Base-by-base conservation (phyloP, 30 jellyfish, hydroid and myxozoan genomes). In the Cassiopea xamachana region DNA sequence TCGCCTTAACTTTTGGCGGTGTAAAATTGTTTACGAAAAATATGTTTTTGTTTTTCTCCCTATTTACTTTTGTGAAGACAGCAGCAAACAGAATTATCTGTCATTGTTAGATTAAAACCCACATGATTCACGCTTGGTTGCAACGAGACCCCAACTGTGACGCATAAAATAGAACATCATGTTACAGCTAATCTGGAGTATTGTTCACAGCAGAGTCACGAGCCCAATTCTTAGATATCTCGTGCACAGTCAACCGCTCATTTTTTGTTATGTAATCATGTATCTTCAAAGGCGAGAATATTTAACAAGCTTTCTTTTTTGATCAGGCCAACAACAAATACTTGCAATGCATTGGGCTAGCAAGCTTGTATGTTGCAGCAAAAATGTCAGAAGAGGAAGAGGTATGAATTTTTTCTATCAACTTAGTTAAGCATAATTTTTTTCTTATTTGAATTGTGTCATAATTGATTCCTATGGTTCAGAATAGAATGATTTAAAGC, bases 361-460 rank as follows among this genome's bases (percentile, higher is more conserved):
- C 97, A 64, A 84, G 97, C 60, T 60, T 91, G 88, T 81, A 80
- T 74, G 84, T 91, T 58, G 92, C 97, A 68, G 97, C 97, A 76
- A 91, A 91, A 67, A 84, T 91, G 92, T 81, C 94, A 14, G 97
- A 91, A 62, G 97, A 91, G 75, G 97, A 91, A 69, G 97, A 91
- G 94, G 97, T 91, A 60, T 43, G 83, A 70, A 39, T 15, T 7
- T 17, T 39, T 12, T 13, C 14, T 3, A 55, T 55, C 10, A 55
- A 55, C 12, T 55, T 3, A 3, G 64, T 55, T 55, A 55, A 55
- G 64, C 12, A 55, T 55, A 75, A 75, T n/a, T 8, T 7, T 19
- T 75, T 16, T 75, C 46, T 4, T 27, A 27, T 27, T 27, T 27
- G 39, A 27, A 0, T 27, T 27, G 39, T 27, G 39, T 27, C 39